A percentile compares a stretch with the other conserved stretches of the same genome.
These are phyloP conservation scores for Teleogryllus occipitalis DNA, from an alignment of 1,140 invertebrate genomes.

Conservation along the genomic window DNA sequence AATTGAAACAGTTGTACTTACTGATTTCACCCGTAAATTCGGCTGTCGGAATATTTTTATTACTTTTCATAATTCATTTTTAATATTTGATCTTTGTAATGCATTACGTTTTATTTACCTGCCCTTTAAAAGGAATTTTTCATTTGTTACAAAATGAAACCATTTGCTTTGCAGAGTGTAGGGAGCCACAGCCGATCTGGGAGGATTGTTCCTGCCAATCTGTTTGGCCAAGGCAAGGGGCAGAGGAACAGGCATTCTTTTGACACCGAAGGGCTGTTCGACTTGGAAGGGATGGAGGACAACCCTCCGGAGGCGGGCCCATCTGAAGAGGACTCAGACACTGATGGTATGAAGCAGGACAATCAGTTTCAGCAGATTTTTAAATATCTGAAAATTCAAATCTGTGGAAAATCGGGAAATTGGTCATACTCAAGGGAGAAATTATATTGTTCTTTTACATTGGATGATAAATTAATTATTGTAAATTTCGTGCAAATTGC, in stretches of 20 bases:
- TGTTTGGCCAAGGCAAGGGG: neutral
- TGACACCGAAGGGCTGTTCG: constrained; percentile 43
- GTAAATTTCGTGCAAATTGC: neutral
- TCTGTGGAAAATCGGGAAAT: too few relatives aligned
- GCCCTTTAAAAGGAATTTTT: neutral
- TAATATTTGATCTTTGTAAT: too few relatives aligned
- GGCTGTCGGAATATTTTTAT: too few relatives aligned
- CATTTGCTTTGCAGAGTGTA: neutral
- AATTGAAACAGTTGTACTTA: too few relatives aligned
- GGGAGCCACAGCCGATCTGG: constrained; percentile 12
- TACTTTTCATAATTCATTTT: too few relatives aligned
- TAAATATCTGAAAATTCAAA: too few relatives aligned
- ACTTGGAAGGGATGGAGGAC: constrained; percentile 45
- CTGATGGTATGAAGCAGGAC: constrained; percentile 35
- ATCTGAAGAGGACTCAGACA: constrained; percentile 39
- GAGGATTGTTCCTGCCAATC: neutral
- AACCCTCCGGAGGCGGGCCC: constrained; percentile 24
- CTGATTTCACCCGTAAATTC: too few relatives aligned
- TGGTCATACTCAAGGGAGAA: too few relatives aligned
- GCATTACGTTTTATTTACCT: too few relatives aligned
- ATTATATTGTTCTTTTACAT: too few relatives aligned
- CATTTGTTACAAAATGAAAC: neutral
- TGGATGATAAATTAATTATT: neutral
- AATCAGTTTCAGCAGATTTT: too few relatives aligned
- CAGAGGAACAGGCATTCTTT: constrained; percentile 28